Conservation (phyloP, 2,113 vertebrate genomes). For the Dasyprocta punctata region DNA sequence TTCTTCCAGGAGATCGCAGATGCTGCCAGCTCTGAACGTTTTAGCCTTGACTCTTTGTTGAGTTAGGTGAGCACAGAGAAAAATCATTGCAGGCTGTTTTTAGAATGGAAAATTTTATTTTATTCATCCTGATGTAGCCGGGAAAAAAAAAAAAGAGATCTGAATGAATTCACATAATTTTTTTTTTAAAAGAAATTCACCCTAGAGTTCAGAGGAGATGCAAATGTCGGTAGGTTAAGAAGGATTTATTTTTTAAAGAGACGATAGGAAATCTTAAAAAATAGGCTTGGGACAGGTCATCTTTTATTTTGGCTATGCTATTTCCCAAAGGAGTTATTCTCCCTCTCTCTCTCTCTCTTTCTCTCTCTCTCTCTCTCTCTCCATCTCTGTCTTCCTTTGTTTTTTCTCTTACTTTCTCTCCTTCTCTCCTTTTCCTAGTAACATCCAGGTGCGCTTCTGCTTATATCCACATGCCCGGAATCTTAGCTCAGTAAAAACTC, state of each 20-base stretch:
- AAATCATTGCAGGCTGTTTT: slow-evolving; percentile 46
- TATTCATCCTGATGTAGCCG: slow-evolving; percentile 43
- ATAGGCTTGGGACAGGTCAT: background rate
- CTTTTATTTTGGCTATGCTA: background rate
- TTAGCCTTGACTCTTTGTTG: slow-evolving; percentile 48
- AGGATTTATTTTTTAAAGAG: slow-evolving; percentile 46
- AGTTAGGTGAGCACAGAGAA: slow-evolving; percentile 19
- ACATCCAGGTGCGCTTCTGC: background rate
- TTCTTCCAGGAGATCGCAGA: slow-evolving; percentile 44
- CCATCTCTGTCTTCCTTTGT: no score
- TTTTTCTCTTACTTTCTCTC: background rate
- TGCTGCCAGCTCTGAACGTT: slow-evolving; percentile 52
- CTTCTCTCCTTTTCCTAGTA: accelerated
- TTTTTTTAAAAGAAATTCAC: slow-evolving; percentile 54
- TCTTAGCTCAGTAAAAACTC: background rate
- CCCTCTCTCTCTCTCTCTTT: no score
- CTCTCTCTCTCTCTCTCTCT: background rate
- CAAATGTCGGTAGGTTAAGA: background rate
- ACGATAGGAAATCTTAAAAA: background rate
- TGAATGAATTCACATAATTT: slow-evolving; percentile 34
- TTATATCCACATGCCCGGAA: background rate
- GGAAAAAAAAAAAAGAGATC: slow-evolving; percentile 20
- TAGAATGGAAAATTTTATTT: slow-evolving; percentile 68
- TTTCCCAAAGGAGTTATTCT: background rate
- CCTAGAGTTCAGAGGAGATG: slow-evolving; percentile 35